Conservation (phyloP, 2,888 invertebrate species). For the Ormyrus nitidulus region DNA sequence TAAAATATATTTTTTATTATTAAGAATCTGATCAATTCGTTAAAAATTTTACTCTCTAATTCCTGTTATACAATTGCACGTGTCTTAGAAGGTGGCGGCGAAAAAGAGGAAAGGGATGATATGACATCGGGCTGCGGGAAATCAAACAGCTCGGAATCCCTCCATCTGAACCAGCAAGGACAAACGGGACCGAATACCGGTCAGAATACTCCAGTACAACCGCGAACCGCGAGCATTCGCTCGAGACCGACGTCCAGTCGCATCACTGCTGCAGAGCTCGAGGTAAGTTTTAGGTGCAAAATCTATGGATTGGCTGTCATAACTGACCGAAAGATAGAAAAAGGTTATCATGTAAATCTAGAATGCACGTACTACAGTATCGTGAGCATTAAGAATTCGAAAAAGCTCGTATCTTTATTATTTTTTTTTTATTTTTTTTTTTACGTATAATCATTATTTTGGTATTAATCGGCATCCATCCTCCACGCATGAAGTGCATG, state of each 20-base stretch:
- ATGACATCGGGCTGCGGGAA: slow-evolving; percentile 81
- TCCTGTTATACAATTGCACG: neutral
- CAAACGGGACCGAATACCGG: slow-evolving; percentile 77
- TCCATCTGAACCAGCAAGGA: slow-evolving; percentile 77
- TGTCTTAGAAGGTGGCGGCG: slow-evolving; percentile 78
- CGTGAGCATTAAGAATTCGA: neutral
- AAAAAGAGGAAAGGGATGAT: slow-evolving; percentile 85
- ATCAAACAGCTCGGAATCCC: slow-evolving; percentile 89
- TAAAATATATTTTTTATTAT: no score
- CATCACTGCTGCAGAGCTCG: slow-evolving; percentile 93
- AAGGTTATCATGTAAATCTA: slow-evolving; percentile 32
- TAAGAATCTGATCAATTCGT: no score
- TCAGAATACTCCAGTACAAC: slow-evolving; percentile 80
- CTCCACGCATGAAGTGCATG: slow-evolving; percentile 61
- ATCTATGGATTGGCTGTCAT: neutral
- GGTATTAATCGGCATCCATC: slow-evolving; percentile 40
- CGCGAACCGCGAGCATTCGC: slow-evolving; percentile 93
- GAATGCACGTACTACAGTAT: slow-evolving; percentile 39
- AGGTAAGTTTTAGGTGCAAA: slow-evolving; percentile 72
- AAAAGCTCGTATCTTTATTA: slow-evolving; percentile 8
- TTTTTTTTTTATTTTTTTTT: slow-evolving; percentile 34
- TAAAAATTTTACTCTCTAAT: no score
- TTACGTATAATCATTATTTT: slow-evolving; percentile 40
- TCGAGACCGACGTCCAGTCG: slow-evolving; percentile 91
- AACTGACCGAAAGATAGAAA: slow-evolving; percentile 38